A percentile compares a stretch with the other conserved stretches of the same genome.
phyloP scores from a whole-genome alignment of 2,888 invertebrate genomes.

The Cylloceria caligata region DNA sequence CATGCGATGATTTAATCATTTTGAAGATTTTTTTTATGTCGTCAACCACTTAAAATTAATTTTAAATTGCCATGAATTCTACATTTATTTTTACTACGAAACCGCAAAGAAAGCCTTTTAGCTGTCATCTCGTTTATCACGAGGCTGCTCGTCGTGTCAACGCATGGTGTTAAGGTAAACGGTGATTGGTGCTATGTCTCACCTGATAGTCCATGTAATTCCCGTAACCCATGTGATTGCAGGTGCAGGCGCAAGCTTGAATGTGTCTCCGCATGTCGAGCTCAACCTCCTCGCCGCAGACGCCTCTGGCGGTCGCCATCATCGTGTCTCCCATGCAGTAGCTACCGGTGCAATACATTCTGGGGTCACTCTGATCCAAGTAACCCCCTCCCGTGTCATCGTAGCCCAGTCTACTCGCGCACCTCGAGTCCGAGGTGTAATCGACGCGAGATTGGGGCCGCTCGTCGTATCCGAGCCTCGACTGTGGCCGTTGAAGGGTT shows the following conservation, averaged over 20 bases:
- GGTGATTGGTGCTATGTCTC: conserved; percentile 71
- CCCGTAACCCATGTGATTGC: conserved; percentile 97
- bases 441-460: conserved; percentile 82
- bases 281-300: conserved; percentile 88
- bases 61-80: too few species aligned
- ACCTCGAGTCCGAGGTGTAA: conserved; percentile 82
- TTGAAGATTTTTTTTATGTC: too few species aligned
- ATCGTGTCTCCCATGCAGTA: conserved; percentile 84
- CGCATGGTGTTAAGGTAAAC: not conserved
- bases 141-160: not conserved
- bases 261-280: conserved; percentile 95
- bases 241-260: conserved; percentile 95
- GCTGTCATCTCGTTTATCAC: not conserved
- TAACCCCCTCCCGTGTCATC: conserved; percentile 82
- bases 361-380: conserved; percentile 82
- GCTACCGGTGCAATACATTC: conserved; percentile 83
- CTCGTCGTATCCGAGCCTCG: conserved; percentile 82
- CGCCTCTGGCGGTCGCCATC: conserved; percentile 84
- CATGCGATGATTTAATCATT: too few species aligned
- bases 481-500: conserved; percentile 81
- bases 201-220: conserved; percentile 97
- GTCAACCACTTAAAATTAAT: too few species aligned
- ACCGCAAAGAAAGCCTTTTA: not conserved
- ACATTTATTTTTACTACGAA: too few species aligned
- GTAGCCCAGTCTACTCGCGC: conserved; percentile 82